phyloP scores from a whole-genome alignment of 2,888 invertebrate species.

The Gymnocheta viridis region DNA sequence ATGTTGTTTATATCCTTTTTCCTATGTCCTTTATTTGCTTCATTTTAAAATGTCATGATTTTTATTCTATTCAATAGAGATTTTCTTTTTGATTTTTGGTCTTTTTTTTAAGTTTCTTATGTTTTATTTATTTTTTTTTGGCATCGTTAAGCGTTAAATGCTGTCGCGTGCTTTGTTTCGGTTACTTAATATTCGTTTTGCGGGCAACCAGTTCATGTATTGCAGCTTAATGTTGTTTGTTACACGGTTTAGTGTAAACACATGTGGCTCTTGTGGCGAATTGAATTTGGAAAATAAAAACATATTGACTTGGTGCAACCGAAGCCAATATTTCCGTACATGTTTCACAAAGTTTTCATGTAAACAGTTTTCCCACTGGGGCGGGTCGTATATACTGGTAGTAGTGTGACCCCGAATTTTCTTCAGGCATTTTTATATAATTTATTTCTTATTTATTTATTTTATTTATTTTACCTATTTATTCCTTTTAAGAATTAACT shows the following conservation, averaged over 20 bases:
- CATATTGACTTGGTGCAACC: no score
- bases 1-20: slow-evolving; percentile 74
- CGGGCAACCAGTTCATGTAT: slow-evolving; percentile 44
- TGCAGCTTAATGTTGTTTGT: slow-evolving; percentile 40
- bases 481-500: background rate
- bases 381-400: no score
- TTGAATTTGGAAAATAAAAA: background rate
- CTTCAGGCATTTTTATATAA: no score
- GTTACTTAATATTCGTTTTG: slow-evolving; percentile 44
- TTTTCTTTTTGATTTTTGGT: slow-evolving; percentile 58
- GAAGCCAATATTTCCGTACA: no score
- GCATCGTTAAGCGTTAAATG: slow-evolving; percentile 47
- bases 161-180: slow-evolving; percentile 69
- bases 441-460: no score
- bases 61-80: slow-evolving; percentile 47
- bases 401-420: no score
- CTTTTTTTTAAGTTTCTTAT: slow-evolving; percentile 8
- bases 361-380: no score
- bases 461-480: no score
- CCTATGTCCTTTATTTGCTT: slow-evolving; percentile 54
- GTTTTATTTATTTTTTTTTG: slow-evolving; percentile 32
- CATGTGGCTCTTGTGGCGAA: slow-evolving; percentile 2
- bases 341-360: no score
- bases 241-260: slow-evolving; percentile 9
- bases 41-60: slow-evolving; percentile 68